phyloP scores from a whole-genome alignment of 2,113 vertebrate genomes.

The Xyrauchen texanus region DNA sequence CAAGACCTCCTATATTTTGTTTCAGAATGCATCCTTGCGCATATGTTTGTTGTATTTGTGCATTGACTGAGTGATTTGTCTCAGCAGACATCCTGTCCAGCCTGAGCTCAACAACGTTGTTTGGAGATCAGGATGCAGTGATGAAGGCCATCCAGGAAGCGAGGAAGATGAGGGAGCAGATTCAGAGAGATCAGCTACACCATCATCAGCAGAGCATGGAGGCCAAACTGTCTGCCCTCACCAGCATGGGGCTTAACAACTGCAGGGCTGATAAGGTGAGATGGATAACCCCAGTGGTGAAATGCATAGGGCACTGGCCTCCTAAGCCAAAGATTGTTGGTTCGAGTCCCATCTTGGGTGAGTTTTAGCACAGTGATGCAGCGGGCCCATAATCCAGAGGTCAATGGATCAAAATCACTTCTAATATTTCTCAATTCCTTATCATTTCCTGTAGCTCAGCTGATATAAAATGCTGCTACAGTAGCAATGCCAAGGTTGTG shows the following conservation, averaged over 20 bases:
- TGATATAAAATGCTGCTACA: too few species aligned
- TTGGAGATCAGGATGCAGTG: constrained; percentile 98
- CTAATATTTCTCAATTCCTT: too few species aligned
- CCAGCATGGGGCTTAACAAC: constrained; percentile 90
- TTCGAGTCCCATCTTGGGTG: too few species aligned
- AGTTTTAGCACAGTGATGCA: too few species aligned
- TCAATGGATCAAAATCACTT: too few species aligned
- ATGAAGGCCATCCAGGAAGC: constrained; percentile 99
- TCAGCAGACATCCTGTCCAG: constrained; percentile 95
- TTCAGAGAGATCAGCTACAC: constrained; percentile 88
- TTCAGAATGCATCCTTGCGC: not conserved
- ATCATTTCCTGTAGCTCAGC: too few species aligned
- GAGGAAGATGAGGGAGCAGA: constrained; percentile 98
- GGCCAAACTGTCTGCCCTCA: constrained; percentile 89
- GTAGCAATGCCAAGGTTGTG: too few species aligned
- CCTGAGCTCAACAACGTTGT: constrained; percentile 95
- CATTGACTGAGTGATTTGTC: not conserved
- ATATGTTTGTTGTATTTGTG: not conserved
- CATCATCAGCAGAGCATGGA: constrained; percentile 91
- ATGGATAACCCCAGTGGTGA: too few species aligned
- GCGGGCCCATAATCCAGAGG: too few species aligned
- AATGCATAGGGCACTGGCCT: too few species aligned
- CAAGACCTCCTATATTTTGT: constrained; percentile 45
- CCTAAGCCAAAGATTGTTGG: too few species aligned
- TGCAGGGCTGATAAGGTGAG: constrained; percentile 95